Conservation (phyloP, 2,797 vertebrate genomes). For the Gymnocypris eckloni region DNA sequence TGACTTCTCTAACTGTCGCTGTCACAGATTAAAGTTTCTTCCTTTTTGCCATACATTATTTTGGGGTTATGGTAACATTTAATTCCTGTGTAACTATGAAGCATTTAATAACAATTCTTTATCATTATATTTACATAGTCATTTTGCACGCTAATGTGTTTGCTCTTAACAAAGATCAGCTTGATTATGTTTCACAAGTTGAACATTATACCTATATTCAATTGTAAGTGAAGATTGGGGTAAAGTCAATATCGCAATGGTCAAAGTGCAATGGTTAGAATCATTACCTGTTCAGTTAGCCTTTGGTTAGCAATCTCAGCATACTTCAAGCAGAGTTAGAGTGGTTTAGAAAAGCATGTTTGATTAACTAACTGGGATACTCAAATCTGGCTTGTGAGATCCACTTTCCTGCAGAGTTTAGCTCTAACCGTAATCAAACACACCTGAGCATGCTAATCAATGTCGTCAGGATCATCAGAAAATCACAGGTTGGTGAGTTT, state of each 20-base stretch:
- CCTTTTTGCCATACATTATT: background rate
- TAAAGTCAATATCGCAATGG: background rate
- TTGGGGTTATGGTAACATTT: background rate
- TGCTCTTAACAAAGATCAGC: background rate
- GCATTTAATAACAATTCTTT: background rate
- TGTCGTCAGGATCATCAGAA: no score
- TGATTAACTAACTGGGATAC: background rate
- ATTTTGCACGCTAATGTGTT: no score
- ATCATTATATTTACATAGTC: background rate
- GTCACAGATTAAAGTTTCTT: background rate
- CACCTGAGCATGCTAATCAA: no score
- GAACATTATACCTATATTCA: no score
- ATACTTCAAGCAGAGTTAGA: background rate
- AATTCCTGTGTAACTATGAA: background rate
- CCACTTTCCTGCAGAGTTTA: no score
- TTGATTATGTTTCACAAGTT: background rate
- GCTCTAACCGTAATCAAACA: no score
- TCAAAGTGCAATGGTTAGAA: background rate
- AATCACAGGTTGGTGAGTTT: no score
- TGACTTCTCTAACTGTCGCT: background rate
- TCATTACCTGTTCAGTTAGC: background rate
- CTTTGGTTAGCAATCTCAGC: background rate
- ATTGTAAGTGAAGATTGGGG: background rate
- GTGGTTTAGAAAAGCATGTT: background rate
- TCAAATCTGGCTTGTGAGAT: no score